A percentile compares a stretch with the other conserved stretches of the same genome.
These are phyloP conservation scores for Thunnus albacares DNA, from an alignment of 2,797 vertebrate species.

Conservation along the genomic window DNA sequence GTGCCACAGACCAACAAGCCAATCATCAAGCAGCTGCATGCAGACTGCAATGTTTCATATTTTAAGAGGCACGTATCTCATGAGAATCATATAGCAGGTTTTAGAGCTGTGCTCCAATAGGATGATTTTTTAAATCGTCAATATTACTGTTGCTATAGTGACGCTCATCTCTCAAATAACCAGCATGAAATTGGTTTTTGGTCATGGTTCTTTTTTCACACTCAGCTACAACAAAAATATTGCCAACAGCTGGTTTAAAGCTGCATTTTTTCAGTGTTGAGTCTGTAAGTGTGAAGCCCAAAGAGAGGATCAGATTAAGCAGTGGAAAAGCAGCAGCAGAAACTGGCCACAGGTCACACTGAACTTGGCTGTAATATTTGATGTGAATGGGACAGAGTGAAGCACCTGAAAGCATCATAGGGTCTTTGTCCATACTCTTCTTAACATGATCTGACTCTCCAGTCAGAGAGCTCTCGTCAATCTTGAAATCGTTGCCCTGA, in stretches of 20 bases:
- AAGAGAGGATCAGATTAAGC: background rate
- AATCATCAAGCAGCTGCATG: background rate
- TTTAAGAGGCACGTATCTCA: no score
- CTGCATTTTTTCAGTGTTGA: no score
- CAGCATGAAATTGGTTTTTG: background rate
- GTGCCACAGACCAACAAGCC: no score
- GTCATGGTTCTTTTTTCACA: no score
- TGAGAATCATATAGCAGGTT: background rate
- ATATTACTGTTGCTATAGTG: background rate
- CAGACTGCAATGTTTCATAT: no score
- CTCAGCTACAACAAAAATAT: no score
- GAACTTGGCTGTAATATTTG: constrained; percentile 27
- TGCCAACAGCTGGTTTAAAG: no score
- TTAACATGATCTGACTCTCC: constrained; percentile 98
- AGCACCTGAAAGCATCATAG: constrained; percentile 96
- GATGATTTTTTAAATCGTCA: no score
- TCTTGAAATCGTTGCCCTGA: constrained; percentile 97
- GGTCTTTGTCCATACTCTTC: constrained; percentile 94
- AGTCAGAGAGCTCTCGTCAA: constrained; percentile 97
- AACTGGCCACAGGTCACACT: background rate
- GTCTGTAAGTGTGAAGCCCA: background rate
- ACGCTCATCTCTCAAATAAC: background rate
- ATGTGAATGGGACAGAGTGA: background rate
- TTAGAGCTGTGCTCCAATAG: no score
- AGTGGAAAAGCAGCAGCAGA: background rate